These are phyloP conservation scores for Todus mexicanus DNA, from an alignment of 2,797 vertebrate species.

Conservation along the genomic window DNA sequence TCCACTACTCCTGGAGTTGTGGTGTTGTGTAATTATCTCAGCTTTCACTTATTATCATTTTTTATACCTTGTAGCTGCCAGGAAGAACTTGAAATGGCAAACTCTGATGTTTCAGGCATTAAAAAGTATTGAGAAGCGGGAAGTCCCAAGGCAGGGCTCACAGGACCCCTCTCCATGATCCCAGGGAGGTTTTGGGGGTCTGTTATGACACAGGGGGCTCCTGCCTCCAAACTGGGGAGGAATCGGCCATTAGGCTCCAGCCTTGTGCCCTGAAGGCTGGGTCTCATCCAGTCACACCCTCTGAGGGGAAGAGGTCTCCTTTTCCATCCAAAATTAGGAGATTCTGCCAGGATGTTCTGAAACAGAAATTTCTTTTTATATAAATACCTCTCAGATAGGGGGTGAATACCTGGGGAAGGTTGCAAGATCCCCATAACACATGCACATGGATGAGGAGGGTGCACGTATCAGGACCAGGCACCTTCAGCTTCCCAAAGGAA, in stretches of 20 bases:
- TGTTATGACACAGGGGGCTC: accelerated
- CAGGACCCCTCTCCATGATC: accelerated
- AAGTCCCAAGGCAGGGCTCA: background rate
- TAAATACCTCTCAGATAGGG: background rate
- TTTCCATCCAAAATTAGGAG: background rate
- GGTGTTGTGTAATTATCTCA: background rate
- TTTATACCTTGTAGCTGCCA: background rate
- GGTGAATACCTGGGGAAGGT: background rate
- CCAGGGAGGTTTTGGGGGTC: background rate
- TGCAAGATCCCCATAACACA: background rate
- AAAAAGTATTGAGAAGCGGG: background rate
- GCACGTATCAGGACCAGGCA: too few relatives aligned
- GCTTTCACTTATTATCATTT: background rate
- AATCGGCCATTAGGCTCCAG: background rate
- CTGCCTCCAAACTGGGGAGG: background rate
- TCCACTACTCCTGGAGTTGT: background rate
- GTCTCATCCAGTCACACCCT: background rate
- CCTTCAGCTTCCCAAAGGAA: background rate
- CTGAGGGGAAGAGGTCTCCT: accelerated
- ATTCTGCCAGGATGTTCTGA: background rate
- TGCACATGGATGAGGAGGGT: background rate
- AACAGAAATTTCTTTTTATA: background rate
- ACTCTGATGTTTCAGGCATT: background rate
- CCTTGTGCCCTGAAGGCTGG: too few relatives aligned
- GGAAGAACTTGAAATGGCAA: background rate